Conservation (phyloP, 2,888 invertebrate species). For the Geophilus truncorum region DNA sequence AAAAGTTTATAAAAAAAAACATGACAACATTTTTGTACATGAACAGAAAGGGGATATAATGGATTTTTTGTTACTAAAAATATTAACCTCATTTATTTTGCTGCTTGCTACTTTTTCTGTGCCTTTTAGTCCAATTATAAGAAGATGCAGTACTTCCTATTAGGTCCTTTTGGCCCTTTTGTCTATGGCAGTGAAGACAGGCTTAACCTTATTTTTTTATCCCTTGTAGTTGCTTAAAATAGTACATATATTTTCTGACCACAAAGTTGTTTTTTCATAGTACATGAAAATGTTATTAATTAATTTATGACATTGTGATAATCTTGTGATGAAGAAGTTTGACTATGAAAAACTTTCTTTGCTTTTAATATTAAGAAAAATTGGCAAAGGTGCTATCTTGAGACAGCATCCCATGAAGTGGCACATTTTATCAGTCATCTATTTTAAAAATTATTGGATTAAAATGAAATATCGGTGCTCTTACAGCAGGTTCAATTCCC, state of each 20-base stretch:
- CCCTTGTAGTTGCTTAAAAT: not conserved
- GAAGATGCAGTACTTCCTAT: not conserved
- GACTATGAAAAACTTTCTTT: not conserved
- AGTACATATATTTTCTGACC: not conserved
- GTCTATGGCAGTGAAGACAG: not conserved
- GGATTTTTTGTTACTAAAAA: not conserved
- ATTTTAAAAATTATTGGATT: slow-evolving; percentile 25
- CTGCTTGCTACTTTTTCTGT: not conserved
- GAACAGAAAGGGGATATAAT: not conserved
- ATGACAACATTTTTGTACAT: not conserved
- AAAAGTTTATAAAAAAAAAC: too few species aligned
- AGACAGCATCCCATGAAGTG: slow-evolving; percentile 24
- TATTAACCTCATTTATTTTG: not conserved
- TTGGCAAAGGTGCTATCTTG: slow-evolving; percentile 20
- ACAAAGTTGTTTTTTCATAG: not conserved
- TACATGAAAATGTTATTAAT: not conserved
- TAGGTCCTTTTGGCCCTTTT: not conserved
- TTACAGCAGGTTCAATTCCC: slow-evolving; percentile 21
- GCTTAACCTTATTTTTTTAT: not conserved
- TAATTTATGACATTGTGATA: not conserved
- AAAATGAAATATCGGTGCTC: slow-evolving; percentile 27
- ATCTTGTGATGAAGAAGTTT: not conserved
- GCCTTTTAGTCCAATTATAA: not conserved
- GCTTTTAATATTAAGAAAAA: not conserved
- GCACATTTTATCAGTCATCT: slow-evolving; percentile 17